phyloP scores from a whole-genome alignment of 2,113 vertebrate species.

The Bostrychus sinensis region DNA sequence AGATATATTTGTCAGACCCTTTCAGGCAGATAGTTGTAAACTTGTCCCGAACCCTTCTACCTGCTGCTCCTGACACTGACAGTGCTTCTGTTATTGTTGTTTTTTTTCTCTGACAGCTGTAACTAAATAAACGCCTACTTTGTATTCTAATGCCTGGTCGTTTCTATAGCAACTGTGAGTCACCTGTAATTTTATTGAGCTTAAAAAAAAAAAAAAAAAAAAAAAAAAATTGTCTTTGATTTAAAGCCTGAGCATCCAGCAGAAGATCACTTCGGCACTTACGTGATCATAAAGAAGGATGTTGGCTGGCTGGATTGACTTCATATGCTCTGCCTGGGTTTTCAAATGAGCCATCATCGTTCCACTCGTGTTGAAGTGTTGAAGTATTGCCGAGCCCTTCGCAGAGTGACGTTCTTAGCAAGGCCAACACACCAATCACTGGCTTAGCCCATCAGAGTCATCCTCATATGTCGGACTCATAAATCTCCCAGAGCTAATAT shows the following conservation, averaged over 20 bases:
- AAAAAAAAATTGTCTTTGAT: conserved; percentile 17
- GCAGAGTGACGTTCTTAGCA: conserved; percentile 36
- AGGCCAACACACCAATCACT: conserved; percentile 65
- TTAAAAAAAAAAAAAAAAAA: not conserved
- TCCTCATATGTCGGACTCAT: conserved; percentile 39
- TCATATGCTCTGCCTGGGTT: conserved; percentile 33
- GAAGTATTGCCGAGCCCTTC: conserved; percentile 49
- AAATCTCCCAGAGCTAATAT: conserved; percentile 38
- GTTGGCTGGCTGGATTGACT: conserved; percentile 42
- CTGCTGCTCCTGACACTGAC: not conserved
- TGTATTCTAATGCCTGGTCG: not conserved
- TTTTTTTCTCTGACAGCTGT: not conserved
- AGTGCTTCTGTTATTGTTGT: too few species aligned
- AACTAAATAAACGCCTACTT: conserved; percentile 6
- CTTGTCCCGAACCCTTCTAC: not conserved
- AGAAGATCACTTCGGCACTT: conserved; percentile 34
- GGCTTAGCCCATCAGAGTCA: conserved; percentile 43
- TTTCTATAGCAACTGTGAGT: conserved; percentile 34
- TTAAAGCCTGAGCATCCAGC: conserved; percentile 38
- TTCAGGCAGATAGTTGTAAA: not conserved
- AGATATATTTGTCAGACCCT: too few species aligned
- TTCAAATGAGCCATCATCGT: conserved; percentile 54
- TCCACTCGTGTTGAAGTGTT: conserved; percentile 55
- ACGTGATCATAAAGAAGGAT: conserved; percentile 52
- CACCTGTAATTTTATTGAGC: conserved; percentile 4